Evolutionary conservation across 2,888 invertebrate species (phyloP), one percentile per base, ranked within the genome.

Genomic region (Leuctra nigra): DNA sequence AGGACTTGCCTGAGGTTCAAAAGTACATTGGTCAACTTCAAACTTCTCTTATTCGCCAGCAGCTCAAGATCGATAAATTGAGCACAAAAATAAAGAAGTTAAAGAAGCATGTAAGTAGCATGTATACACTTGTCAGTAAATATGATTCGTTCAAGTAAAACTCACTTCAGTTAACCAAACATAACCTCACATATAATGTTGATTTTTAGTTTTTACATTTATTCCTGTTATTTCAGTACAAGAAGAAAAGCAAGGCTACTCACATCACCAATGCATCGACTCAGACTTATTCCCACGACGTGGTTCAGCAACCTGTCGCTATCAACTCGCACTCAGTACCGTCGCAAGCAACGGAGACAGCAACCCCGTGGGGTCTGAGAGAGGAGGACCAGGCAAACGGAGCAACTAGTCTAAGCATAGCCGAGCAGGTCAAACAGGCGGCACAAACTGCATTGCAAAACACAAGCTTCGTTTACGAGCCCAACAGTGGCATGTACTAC

Each of bases 401-500:
- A 68, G 68, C 68, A 61, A 61, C 56, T 52, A 62, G 6, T 61
- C 57, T 57, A 9, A 80, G 76, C 66, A 78, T 90, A 63, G 80
- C 82, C 0, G 86, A 88, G 38, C 86, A 89, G 72, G 88, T 91
- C 52, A 85, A 82, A 48, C 80, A 86, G 69, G 87, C 80, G 2
- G 90, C 90, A 0, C 84, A 87, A 69, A 79, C 78, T 68, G 87
- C 86, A 3, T 71, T 86, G 67, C 80, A 84, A 64, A 78, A 87
- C 63, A 81, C 81, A 47, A 88, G 88, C 16, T 91, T 91, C 78
- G 86, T 91, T 24, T 92, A 87, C 72, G 91, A 93, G 63, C 84
- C 87, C 67, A 87, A 86, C 2, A 87, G 88, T 22, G 91, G 91
- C 62, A 79, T 91, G 74, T 93, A 92, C 72, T 92, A 91, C 71